These are phyloP conservation scores for Lichenostomus cassidix DNA, from an alignment of 2,113 vertebrate species.

Conservation along the genomic window DNA sequence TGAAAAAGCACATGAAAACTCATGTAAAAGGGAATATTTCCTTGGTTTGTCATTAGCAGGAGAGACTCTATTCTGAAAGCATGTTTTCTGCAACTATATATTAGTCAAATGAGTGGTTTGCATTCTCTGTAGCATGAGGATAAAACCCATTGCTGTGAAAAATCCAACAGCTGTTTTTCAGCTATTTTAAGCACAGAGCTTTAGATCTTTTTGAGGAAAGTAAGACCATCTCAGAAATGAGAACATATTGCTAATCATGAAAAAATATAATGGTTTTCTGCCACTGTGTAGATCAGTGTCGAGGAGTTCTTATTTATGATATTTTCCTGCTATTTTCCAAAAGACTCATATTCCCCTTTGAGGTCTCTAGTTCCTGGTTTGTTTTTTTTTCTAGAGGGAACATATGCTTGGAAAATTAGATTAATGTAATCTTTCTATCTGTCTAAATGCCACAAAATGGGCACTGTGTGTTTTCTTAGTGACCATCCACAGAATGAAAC, in stretches of 20 bases:
- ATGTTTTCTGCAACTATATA: neutral
- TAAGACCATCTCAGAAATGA: slow-evolving; percentile 23
- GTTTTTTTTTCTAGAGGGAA: neutral
- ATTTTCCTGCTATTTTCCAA: slow-evolving; percentile 19
- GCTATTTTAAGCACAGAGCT: slow-evolving; percentile 46
- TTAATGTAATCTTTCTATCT: slow-evolving; percentile 37
- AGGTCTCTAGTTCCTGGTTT: slow-evolving; percentile 12
- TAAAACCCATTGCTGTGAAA: slow-evolving; percentile 51
- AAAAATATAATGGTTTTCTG: neutral
- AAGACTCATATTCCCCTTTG: neutral
- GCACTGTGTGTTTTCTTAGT: neutral
- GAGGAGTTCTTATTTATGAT: neutral
- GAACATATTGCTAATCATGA: neutral
- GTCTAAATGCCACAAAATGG: slow-evolving; percentile 3
- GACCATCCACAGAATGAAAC: neutral
- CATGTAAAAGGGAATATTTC: neutral
- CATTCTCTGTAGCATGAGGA: slow-evolving; percentile 9
- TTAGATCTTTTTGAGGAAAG: slow-evolving; percentile 19
- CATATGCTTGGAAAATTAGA: slow-evolving; percentile 52
- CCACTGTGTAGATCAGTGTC: neutral
- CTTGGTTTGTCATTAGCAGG: neutral
- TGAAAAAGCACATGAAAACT: neutral
- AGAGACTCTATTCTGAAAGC: neutral
- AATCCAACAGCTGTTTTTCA: slow-evolving; percentile 58
- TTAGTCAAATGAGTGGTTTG: slow-evolving; percentile 44